These are phyloP conservation scores for Argopecten irradians DNA, from an alignment of 1,140 invertebrate species.

Conservation along the genomic window DNA sequence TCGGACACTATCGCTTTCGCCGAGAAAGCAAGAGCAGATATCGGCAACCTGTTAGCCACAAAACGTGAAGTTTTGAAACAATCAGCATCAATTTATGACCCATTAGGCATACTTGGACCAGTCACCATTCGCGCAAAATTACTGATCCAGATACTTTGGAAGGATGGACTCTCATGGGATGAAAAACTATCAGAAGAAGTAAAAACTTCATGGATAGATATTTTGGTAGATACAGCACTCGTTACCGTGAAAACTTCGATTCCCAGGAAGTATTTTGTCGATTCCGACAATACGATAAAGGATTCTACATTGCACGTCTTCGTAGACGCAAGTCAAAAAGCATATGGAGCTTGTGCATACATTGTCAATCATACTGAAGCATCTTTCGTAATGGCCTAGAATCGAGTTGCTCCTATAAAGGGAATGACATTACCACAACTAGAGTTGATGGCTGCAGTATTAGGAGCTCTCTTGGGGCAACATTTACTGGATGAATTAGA, in stretches of 20 bases:
- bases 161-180: neutral
- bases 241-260: neutral
- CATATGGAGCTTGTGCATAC: conserved; percentile 13
- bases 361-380: neutral
- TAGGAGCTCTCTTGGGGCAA: neutral
- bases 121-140: neutral
- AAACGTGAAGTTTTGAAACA: conserved; percentile 25
- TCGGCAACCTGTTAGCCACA: neutral
- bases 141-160: conserved; percentile 24
- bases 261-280: neutral
- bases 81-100: conserved; percentile 20
- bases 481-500: neutral
- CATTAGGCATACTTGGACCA: neutral
- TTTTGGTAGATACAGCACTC: neutral
- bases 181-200: neutral
- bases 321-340: neutral
- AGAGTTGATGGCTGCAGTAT: conserved; percentile 32
- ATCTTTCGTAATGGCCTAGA: conserved; percentile 2
- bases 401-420: conserved; percentile 27
- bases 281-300: neutral
- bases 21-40: neutral
- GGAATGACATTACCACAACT: conserved; percentile 25
- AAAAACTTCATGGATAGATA: too few species aligned
- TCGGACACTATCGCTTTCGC: conserved; percentile 8
- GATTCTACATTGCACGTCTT: conserved; percentile 4